Percentiles rank a stretch among this genome's conserved stretches.
phyloP scores from a whole-genome alignment of 2,113 vertebrate species.

The Sterrhoptilus dennistouni region DNA sequence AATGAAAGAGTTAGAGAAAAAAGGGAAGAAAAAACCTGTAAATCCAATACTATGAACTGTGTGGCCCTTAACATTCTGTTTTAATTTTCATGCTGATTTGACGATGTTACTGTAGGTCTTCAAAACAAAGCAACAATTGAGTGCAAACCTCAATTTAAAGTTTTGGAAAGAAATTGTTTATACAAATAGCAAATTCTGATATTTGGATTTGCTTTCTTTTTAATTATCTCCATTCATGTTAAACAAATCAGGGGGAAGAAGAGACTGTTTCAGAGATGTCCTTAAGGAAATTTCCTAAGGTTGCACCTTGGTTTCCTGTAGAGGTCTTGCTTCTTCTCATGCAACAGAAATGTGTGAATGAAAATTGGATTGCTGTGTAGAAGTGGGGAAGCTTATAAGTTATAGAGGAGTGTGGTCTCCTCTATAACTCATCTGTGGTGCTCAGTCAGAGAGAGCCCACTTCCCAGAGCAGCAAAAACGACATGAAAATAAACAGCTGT shows the following conservation, averaged over 20 bases:
- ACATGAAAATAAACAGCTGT: not conserved
- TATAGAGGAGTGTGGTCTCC: not conserved
- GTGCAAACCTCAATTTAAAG: not conserved
- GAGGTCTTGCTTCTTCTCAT: not conserved
- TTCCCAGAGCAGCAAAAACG: not conserved
- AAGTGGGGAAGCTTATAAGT: not conserved
- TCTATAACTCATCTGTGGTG: not conserved
- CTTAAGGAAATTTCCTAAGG: not conserved
- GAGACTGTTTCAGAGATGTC: not conserved
- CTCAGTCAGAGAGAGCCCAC: not conserved
- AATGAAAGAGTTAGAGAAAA: not conserved
- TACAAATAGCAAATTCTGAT: not conserved
- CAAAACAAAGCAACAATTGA: not conserved
- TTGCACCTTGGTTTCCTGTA: not conserved
- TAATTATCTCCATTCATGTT: not conserved
- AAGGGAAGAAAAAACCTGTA: not conserved
- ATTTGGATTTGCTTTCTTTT: not conserved
- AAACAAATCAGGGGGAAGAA: fast-evolving
- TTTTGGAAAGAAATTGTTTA: not conserved
- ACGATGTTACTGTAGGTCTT: not conserved
- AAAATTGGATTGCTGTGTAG: not conserved
- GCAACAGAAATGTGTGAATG: not conserved
- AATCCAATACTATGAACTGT: not conserved
- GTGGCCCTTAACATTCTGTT: not conserved
- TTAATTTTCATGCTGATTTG: not conserved